Conservation (phyloP, 1,140 invertebrate genomes). For the Triops longicaudatus region DNA sequence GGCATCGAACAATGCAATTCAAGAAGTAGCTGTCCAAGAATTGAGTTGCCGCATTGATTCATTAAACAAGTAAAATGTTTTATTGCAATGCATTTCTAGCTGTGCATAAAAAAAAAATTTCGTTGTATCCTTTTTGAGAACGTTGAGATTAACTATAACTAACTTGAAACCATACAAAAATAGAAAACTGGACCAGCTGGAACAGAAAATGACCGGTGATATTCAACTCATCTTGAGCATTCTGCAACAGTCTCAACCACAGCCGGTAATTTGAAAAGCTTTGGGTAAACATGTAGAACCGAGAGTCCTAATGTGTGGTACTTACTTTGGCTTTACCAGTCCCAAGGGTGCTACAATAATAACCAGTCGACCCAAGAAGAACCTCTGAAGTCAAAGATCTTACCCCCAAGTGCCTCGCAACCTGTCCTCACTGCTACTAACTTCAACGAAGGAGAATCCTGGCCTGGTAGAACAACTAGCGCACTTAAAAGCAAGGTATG, state of each 20-base stretch:
- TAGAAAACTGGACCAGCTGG: conserved; percentile 25
- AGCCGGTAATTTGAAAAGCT: conserved; percentile 12
- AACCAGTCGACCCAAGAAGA: not conserved
- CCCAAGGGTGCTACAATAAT: conserved; percentile 1
- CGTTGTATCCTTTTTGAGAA: too few species aligned
- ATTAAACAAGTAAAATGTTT: not conserved
- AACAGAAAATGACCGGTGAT: conserved; percentile 23
- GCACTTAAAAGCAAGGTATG: not conserved
- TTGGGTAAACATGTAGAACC: not conserved
- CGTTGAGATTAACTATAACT: not conserved
- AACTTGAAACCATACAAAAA: not conserved
- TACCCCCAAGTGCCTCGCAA: conserved; percentile 14
- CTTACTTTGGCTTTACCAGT: not conserved
- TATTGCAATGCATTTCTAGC: too few species aligned
- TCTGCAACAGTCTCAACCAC: conserved; percentile 21
- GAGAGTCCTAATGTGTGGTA: conserved; percentile 2
- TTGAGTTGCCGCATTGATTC: conserved; percentile 19
- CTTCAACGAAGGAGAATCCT: not conserved
- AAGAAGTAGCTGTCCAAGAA: not conserved
- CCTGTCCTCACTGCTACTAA: not conserved
- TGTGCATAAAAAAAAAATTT: too few species aligned
- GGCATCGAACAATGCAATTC: not conserved
- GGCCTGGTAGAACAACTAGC: not conserved
- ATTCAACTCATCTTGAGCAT: conserved; percentile 24
- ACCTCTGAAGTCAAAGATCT: not conserved